These are phyloP conservation scores for Mustelus asterias DNA, from an alignment of 2,113 vertebrate species.

Conservation along the genomic window DNA sequence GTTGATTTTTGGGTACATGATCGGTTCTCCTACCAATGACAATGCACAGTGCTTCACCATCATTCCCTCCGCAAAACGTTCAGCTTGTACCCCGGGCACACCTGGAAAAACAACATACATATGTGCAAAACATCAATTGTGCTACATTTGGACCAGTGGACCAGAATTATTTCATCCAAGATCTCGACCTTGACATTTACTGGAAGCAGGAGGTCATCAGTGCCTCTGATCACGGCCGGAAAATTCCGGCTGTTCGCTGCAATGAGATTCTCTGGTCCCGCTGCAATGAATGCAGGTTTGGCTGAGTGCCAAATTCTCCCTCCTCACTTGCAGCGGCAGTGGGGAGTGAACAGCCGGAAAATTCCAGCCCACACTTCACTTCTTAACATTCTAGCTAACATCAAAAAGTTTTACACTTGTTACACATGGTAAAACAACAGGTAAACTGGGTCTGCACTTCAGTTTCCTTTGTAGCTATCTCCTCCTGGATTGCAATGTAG, in stretches of 20 bases:
- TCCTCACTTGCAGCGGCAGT: too few species aligned
- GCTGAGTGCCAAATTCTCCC: too few species aligned
- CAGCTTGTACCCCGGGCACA: conserved; percentile 72
- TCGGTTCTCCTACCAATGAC: conserved; percentile 90
- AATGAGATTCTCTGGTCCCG: too few species aligned
- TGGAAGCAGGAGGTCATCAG: not conserved
- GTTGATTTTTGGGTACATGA: conserved; percentile 94
- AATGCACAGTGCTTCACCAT: conserved; percentile 77
- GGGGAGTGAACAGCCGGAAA: too few species aligned
- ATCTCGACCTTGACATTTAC: not conserved
- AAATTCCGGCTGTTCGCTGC: too few species aligned
- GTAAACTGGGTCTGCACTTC: not conserved
- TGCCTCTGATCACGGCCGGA: not conserved
- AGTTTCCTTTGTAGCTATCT: not conserved
- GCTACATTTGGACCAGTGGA: not conserved
- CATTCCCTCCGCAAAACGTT: conserved; percentile 75
- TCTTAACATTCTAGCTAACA: not conserved
- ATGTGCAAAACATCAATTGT: not conserved
- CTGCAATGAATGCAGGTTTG: too few species aligned
- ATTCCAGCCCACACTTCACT: not conserved
- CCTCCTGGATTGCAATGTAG: not conserved
- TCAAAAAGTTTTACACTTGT: not conserved
- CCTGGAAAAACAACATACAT: conserved; percentile 52
- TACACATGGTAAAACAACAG: not conserved
- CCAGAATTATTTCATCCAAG: not conserved